A percentile compares a stretch with the other conserved stretches of the same genome.
Evolutionary conservation across 1,140 invertebrate species (phyloP).

Genomic region (Euglossa dilemma): DNA sequence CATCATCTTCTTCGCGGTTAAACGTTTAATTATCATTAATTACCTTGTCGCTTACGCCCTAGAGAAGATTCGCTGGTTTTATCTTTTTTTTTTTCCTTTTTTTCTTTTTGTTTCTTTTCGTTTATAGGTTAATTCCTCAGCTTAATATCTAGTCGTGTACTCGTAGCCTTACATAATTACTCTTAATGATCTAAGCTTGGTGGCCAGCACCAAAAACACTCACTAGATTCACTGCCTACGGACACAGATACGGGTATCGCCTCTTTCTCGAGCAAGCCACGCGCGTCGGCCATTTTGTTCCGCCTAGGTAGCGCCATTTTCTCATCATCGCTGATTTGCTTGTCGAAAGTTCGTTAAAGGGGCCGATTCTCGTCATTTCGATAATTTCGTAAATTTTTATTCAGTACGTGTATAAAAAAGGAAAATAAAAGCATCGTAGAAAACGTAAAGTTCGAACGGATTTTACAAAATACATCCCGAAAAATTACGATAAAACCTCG

Average conservation of each 20-base stretch:
- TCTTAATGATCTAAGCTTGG: constrained; percentile 78
- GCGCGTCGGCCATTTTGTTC: constrained; percentile 39
- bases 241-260: constrained; percentile 80
- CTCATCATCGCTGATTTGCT: neutral
- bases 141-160: constrained; percentile 63
- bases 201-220: constrained; percentile 82
- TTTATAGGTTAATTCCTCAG: constrained; percentile 60
- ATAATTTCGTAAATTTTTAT: no score
- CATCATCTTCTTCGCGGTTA: constrained; percentile 4
- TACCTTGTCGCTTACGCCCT: constrained; percentile 64
- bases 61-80: constrained; percentile 40
- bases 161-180: constrained; percentile 57
- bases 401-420: neutral
- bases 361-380: constrained; percentile 8
- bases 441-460: neutral
- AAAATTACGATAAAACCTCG: neutral
- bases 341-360: neutral
- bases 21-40: constrained; percentile 50
- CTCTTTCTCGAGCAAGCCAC: constrained; percentile 57
- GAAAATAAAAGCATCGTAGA: neutral
- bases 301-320: constrained; percentile 28
- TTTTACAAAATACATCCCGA: neutral
- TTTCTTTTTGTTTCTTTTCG: neutral
- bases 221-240: constrained; percentile 80
- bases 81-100: no score